Evolutionary conservation across 2,888 invertebrate genomes (phyloP).

Genomic region (Biston stratarius): DNA sequence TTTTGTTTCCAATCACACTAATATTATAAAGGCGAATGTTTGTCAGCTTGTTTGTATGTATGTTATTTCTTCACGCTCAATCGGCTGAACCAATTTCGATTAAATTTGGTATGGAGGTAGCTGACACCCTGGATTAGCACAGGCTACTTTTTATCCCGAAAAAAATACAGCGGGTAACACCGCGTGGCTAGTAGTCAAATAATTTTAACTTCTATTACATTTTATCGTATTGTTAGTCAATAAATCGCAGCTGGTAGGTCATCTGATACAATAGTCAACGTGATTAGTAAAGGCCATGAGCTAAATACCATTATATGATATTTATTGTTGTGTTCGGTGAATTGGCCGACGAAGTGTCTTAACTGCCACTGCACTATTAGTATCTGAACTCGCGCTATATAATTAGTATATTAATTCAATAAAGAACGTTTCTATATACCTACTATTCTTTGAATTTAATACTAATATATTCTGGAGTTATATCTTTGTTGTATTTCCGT

Average conservation of each 20-base stretch:
- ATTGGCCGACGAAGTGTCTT: conserved; percentile 32
- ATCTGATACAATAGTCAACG: conserved; percentile 36
- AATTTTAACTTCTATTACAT: neutral
- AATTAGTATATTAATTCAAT: neutral
- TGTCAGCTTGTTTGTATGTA: too few species aligned
- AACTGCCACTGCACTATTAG: neutral
- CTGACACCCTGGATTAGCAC: too few species aligned
- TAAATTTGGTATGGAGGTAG: too few species aligned
- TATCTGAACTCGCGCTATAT: conserved; percentile 2
- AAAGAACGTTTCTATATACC: neutral
- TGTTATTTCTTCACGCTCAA: too few species aligned
- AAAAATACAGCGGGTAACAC: too few species aligned
- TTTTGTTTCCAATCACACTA: too few species aligned
- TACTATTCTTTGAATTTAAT: neutral
- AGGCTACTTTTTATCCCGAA: too few species aligned
- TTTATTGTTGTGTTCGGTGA: conserved; percentile 33
- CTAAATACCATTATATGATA: conserved; percentile 46
- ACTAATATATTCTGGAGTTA: neutral
- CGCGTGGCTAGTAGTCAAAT: too few species aligned
- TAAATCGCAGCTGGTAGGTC: conserved; percentile 32
- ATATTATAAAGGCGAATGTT: too few species aligned
- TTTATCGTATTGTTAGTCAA: conserved; percentile 16
- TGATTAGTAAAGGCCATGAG: conserved; percentile 46
- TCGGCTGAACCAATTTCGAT: too few species aligned
- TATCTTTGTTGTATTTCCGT: too few species aligned